Base-by-base conservation (phyloP, 2,888 invertebrate species). In the Vannuccia rotundouncinata region DNA sequence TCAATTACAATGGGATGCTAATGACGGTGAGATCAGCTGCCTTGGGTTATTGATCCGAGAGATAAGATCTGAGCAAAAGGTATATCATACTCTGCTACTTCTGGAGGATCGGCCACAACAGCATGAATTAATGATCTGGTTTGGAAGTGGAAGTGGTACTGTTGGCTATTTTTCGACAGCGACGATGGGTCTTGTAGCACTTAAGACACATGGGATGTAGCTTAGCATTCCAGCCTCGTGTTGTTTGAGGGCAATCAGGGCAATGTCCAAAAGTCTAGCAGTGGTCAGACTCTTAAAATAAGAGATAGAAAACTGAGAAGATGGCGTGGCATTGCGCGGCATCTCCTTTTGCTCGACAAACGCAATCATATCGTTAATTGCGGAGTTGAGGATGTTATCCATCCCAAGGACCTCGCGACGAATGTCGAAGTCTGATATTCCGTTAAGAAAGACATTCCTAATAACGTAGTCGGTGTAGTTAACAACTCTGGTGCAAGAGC, bases 271-370 rank as follows among this genome's bases (percentile, higher is more conserved):
- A n/a, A 5, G 22, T 73, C 73, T 73, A 5, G 22, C 22, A 5
- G 22, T 73, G 22, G 2, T 73, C 22, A 73, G 27, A 5, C 22
- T 2, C 27, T n/a, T 73, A 73, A n/a, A 27, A 27, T n/a, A 5
- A 73, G 73, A 73, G 27, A 27, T 73, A n/a, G 27, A 5, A 73
- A n/a, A 45, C 45, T 45, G 22, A 27, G 22, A 10, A 29, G 77
- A 76, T n/a, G 77, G 77, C 27, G 28, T 28, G 77, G 77, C 77
- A 29, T 76, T 28, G 22, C 77, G 77, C 10, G 77, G 5, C 77
- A 76, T 76, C 30, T 76, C 77, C 28, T 76, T 29, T n/a, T n/a
- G n/a, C 77, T 76, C 77, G 28, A 76, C 30, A 10, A 76, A n/a
- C 13, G 77, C 27, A 10, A 76, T 29, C 25, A 76, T 22, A n/a